Evolutionary conservation across 1,140 invertebrate species (phyloP), one percentile per base, ranked within the genome.

Genomic region (Drosophila nebulosa): DNA sequence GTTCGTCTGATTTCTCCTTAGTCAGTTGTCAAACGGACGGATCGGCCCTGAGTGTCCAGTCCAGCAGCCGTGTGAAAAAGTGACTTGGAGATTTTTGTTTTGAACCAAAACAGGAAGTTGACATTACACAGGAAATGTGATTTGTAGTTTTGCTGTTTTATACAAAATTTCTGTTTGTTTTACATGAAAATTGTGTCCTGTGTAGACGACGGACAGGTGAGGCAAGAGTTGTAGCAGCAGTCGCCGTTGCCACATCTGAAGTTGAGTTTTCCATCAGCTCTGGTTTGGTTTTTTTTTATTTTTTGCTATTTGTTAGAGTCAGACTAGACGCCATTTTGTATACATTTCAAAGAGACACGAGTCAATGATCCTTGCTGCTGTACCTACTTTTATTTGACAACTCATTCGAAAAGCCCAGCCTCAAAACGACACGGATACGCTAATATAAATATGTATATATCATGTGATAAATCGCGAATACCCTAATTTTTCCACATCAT

Each of bases 91-190:
- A 78, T 85, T 86, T 69, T 67, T 56, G 24, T 53, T 42, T 55
- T 32, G 30, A 67, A 66, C 70, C 64, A 57, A 71, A 75, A 80
- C 81, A 85, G 81, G 81, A 85, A 85, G 81, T 85, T 65, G 81
- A 74, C 75, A 64, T 72, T 70, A 65, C 77, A 85, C 81, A 85
- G 81, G 81, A 85, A 85, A 85, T 85, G 81, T 85, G 81, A 85
- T 85, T 85, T 85, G 81, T 85, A 85, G 73, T 86, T 85, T 85
- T 72, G 61, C 69, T 63, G 75, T 64, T 76, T 76, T 63, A 61
- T 66, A 85, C 80, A 78, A 79, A 84, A 84, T 74, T 70, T 66
- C 57, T 80, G 66, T 86, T 77, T 85, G 66, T 61, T 66, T 61
- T 77, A 12, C 56, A 18, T 64, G 61, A 22, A 59, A 65, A 74